A percentile compares a stretch with the other conserved stretches of the same genome.
Conservation (phyloP, 2,113 vertebrate genomes). For the Jacana jacana region DNA sequence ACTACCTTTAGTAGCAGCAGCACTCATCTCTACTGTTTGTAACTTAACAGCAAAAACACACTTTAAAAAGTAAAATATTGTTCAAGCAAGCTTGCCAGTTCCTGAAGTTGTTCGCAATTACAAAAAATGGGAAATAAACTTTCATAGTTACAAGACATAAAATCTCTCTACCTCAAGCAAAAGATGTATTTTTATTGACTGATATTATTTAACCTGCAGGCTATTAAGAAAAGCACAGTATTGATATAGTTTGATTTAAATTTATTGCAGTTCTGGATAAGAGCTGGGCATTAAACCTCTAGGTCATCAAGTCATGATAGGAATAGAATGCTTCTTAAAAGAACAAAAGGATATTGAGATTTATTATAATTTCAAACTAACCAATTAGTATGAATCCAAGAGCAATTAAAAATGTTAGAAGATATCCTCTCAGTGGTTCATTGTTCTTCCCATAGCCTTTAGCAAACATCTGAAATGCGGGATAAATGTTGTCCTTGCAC, state of each 20-base stretch:
- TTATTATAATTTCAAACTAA: constrained; percentile 67
- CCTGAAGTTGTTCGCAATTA: not conserved
- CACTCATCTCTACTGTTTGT: not conserved
- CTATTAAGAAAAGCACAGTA: not conserved
- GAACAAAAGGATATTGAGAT: not conserved
- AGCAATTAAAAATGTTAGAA: constrained; percentile 93
- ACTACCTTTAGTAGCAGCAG: not conserved
- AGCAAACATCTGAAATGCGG: constrained; percentile 89
- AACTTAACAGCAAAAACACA: not conserved
- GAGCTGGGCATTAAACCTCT: not conserved
- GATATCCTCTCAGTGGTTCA: constrained; percentile 93
- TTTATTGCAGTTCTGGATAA: not conserved
- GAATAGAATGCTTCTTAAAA: not conserved
- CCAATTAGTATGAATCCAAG: constrained; percentile 97
- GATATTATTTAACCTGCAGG: rapidly evolving
- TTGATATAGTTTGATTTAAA: not conserved
- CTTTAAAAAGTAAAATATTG: not conserved
- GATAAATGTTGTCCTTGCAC: constrained; percentile 98
- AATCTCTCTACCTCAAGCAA: not conserved
- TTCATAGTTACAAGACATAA: not conserved
- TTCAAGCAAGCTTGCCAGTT: not conserved
- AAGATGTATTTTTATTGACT: not conserved
- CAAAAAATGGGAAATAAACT: not conserved
- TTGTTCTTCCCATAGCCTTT: constrained; percentile 99
- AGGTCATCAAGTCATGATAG: not conserved